Evolutionary conservation across 2,113 vertebrate genomes (phyloP), one percentile per base, ranked within the genome.

Genomic region (Notothenia rossii): DNA sequence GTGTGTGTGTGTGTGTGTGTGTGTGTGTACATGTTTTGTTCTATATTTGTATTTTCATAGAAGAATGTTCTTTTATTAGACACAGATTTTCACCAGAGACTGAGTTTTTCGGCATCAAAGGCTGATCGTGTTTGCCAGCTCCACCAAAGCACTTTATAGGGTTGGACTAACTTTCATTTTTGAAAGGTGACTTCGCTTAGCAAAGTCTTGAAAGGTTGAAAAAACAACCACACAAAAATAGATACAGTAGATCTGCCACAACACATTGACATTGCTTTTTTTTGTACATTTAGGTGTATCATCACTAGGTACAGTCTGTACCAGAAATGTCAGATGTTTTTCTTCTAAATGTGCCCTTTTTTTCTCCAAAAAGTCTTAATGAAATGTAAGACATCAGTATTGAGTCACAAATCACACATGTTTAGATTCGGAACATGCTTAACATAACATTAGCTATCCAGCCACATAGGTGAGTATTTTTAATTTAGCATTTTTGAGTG

Each of bases 41-140:
- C 22, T 50, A 20, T 77, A 25, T 61, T 67, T 10, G 10, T 22
- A 10, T 67, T 76, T 70, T 76, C 48, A 61, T 1, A 51, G 17
- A 40, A 20, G 13, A 36, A 65, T n/a, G 36, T 74, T 70, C 61
- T 20, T 60, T 63, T 70, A 72, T 66, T 54, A 63, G 56, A 22
- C 46, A 66, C 45, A 71, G 40, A 63, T 64, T 70, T 79, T 58
- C 56, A 81, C 54, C 55, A 77, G 49, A 81, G 29, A 80, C 69
- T 79, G 12, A 15, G 18, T 13, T 72, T 11, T 7, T 40, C 36
- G 18, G 33, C 14, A 68, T 51, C 29, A 68, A 65, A 75, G 48
- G 7, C 51, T 20, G 58, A 46, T 72, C 56, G 33, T 66, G 62
- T 8, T 63, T 45, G 59, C 15, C 49, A 62, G 25, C 4, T 1